Evolutionary conservation across 2,888 invertebrate genomes (phyloP).

Genomic region (Clitarchus hookeri): DNA sequence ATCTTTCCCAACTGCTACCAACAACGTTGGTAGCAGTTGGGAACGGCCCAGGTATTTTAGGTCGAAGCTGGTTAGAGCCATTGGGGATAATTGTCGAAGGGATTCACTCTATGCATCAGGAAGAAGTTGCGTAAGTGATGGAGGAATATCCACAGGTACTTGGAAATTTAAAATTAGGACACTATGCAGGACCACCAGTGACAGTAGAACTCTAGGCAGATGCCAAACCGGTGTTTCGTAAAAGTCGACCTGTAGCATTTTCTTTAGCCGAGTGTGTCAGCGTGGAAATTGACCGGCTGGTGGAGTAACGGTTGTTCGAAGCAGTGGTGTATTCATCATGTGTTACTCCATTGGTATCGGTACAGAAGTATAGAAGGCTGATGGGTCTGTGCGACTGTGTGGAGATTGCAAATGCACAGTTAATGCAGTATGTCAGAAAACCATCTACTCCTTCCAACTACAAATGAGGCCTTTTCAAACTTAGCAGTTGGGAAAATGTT

Average conservation of each 20-base stretch:
- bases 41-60: too few relatives aligned
- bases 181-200: too few relatives aligned
- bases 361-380: too few relatives aligned
- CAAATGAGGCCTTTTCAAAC: neutral
- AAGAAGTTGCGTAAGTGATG: too few relatives aligned
- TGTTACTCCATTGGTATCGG: neutral
- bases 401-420: neutral
- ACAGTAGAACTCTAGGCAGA: neutral
- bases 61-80: too few relatives aligned
- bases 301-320: neutral
- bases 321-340: neutral
- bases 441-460: too few relatives aligned
- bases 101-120: too few relatives aligned
- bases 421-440: neutral
- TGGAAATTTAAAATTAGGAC: too few relatives aligned
- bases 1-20: too few relatives aligned
- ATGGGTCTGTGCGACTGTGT: neutral
- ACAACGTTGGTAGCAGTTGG: too few relatives aligned
- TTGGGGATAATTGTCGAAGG: too few relatives aligned
- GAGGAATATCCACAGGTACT: too few relatives aligned
- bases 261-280: neutral
- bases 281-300: neutral
- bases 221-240: neutral
- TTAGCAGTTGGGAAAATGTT: neutral
- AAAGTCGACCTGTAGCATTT: neutral